Evolutionary conservation across 2,113 vertebrate species (phyloP).

Genomic region (Fregetta grallaria): DNA sequence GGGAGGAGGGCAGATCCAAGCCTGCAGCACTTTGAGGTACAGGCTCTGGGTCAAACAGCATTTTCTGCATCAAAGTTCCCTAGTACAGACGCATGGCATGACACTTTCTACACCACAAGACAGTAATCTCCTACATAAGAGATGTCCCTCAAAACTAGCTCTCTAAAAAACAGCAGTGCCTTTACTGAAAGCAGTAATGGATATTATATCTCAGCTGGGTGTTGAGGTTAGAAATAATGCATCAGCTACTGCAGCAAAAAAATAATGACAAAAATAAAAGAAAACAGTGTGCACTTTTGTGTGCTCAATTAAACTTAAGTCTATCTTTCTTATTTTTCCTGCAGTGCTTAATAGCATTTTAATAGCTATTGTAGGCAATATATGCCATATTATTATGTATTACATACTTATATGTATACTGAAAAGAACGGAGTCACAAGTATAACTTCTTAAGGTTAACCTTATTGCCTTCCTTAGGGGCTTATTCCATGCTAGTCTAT

Average conservation of each 20-base stretch:
- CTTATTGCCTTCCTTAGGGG: background rate
- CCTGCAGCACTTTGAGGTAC: background rate
- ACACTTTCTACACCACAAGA: background rate
- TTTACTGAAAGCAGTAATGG: background rate
- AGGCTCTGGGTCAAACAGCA: background rate
- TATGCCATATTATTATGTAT: background rate
- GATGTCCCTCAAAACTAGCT: background rate
- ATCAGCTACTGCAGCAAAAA: background rate
- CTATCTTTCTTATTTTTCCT: background rate
- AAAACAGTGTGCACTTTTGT: background rate
- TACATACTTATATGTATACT: background rate
- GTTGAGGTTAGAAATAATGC: background rate
- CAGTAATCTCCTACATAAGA: background rate
- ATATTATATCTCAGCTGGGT: background rate
- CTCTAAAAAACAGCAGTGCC: background rate
- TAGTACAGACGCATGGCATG: background rate
- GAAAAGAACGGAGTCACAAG: background rate
- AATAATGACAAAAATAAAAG: background rate
- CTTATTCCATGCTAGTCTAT: background rate
- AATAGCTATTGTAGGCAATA: background rate
- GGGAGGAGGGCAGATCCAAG: background rate
- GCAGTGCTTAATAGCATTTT: background rate
- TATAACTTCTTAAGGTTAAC: background rate
- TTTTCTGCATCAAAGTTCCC: background rate
- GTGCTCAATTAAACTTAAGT: background rate